Base-by-base conservation (phyloP, 1,140 invertebrate genomes). In the Anoplophora glabripennis region DNA sequence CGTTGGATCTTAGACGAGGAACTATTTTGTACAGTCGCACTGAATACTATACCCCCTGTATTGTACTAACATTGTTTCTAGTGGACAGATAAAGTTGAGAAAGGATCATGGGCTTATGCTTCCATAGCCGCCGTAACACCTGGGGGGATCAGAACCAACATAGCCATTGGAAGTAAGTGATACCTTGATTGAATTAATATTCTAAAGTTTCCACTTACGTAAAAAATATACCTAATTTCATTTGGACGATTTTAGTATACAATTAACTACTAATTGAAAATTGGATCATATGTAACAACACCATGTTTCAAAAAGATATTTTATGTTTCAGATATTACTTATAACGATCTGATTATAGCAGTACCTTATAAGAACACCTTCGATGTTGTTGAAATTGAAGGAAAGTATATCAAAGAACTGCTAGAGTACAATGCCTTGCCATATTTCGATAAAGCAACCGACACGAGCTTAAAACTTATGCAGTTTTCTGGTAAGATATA, bases 71-170 rank as follows among this genome's bases (percentile, higher is more conserved):
- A 28, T 5, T 3, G 5, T 5, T 28, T 47, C 4, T 18, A 21
- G 12, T 47, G 5, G n/a, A n/a, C 12, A 3, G 45, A 9, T 4
- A 47, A 21, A 47, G 14, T 21, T 21, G 4, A 76, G 77, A 72
- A 74, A n/a, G 37, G 67, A 3, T 67, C 66, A 8, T 91, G 89
- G 88, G 83, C 84, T 14, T 79, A 84, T 48, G 88, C 84, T 0
- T 80, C 86, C 2, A 83, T 91, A 28, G 84, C 84, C 3, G 65
- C 90, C 3, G 78, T 81, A 9, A 90, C 90, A 72, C 75, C 83
- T 0, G 90, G 90, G 4, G 87, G 85, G 8, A 78, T 92, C 14
- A 77, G 90, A 37, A 79, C 70, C 72, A 82, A 66, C 70, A 88
- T 78, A 61, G 76, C 63, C 44, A 77, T 67, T 41, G 79, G 76